A percentile compares a stretch with the other conserved stretches of the same genome.
Evolutionary conservation across 2,888 invertebrate genomes (phyloP).

Genomic region (Oegoconia quadripuncta): DNA sequence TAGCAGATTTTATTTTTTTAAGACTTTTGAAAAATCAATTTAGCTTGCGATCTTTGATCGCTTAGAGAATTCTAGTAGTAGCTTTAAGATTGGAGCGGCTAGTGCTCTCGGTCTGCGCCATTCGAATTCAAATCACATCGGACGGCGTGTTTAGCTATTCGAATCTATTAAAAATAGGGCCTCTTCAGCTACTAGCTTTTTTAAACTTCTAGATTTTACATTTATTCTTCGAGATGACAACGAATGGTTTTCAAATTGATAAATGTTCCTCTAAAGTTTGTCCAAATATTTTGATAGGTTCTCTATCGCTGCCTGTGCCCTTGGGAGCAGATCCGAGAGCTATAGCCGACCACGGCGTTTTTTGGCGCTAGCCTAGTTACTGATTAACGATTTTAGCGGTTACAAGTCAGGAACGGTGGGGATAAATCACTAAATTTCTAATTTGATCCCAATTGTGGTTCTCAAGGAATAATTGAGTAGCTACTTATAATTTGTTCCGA

Average conservation of each 20-base stretch:
- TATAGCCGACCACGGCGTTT: slow-evolving; percentile 55
- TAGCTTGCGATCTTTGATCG: slow-evolving; percentile 78
- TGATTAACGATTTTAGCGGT: slow-evolving; percentile 55
- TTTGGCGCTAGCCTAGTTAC: slow-evolving; percentile 56
- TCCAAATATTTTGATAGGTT: slow-evolving; percentile 36
- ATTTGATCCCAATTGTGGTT: too few species aligned
- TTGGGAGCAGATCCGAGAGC: slow-evolving; percentile 51
- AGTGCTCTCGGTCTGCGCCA: slow-evolving; percentile 60
- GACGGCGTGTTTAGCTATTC: slow-evolving; percentile 14
- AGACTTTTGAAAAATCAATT: slow-evolving; percentile 74
- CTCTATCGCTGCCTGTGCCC: slow-evolving; percentile 37
- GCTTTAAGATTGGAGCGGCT: slow-evolving; percentile 71
- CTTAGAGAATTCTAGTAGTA: slow-evolving; percentile 73
- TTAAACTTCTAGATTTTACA: slow-evolving; percentile 34
- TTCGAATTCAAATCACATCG: slow-evolving; percentile 18
- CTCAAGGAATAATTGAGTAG: too few species aligned
- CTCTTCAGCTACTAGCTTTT: slow-evolving; percentile 45
- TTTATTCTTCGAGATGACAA: slow-evolving; percentile 43
- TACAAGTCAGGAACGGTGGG: slow-evolving; percentile 29
- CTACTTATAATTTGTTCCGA: too few species aligned
- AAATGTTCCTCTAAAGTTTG: slow-evolving; percentile 22
- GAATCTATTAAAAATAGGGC: slow-evolving; percentile 30
- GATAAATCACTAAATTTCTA: background rate
- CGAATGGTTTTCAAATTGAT: slow-evolving; percentile 31
- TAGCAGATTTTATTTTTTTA: slow-evolving; percentile 80